Conservation (phyloP, 2,888 invertebrate genomes). For the Ceriagrion tenellum region DNA sequence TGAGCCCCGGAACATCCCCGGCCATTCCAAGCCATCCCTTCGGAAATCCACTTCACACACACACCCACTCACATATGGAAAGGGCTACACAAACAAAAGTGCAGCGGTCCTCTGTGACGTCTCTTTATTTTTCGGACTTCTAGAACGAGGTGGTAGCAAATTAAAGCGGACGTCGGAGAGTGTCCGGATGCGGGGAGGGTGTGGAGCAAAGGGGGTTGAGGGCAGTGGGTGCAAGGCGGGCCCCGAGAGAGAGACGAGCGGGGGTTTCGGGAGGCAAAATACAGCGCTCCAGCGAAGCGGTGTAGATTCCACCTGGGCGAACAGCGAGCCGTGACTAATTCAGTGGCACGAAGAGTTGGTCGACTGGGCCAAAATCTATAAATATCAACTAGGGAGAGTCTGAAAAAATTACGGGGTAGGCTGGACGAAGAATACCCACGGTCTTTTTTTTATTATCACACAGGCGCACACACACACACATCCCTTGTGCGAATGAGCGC, state of each 20-base stretch:
- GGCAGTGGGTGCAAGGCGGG: neutral
- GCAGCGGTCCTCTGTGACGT: neutral
- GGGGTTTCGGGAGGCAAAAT: neutral
- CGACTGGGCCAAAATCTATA: slow-evolving; percentile 29
- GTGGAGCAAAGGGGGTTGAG: neutral
- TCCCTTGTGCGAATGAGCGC: slow-evolving; percentile 20
- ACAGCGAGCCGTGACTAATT: slow-evolving; percentile 42
- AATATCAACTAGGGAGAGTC: slow-evolving; percentile 14
- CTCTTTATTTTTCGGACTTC: neutral
- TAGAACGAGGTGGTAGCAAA: neutral
- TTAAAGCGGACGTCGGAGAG: neutral
- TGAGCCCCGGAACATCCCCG: neutral
- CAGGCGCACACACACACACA: too few relatives aligned
- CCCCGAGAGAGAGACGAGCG: neutral
- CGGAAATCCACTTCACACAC: neutral
- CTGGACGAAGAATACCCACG: neutral
- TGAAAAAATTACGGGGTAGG: neutral
- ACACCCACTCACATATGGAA: neutral
- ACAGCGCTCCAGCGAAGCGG: slow-evolving; percentile 18
- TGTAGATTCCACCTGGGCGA: slow-evolving; percentile 32
- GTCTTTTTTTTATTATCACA: neutral
- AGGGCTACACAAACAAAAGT: neutral
- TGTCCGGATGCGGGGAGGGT: neutral
- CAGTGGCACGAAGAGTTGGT: slow-evolving; percentile 44
- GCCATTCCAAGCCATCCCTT: neutral